Evolutionary conservation across 2,113 vertebrate species (phyloP), one percentile per base, ranked within the genome.

Genomic region (Typhlomys cinereus): DNA sequence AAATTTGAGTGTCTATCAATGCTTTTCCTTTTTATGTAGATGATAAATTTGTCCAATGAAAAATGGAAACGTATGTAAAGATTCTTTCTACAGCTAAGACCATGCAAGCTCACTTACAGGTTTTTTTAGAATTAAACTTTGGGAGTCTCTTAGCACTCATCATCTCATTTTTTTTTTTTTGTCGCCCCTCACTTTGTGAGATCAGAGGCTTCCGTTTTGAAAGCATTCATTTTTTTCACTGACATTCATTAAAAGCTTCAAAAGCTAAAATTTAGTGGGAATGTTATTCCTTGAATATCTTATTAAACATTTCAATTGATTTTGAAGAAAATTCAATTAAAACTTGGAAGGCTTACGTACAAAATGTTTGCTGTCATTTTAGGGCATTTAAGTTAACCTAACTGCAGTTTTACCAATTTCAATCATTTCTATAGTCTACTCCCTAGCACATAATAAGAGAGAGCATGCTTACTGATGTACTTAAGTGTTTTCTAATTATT

Each of bases 241-340:
- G 23, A n/a, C 91, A 57, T 48, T 69, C 80, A 44, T 88, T 52
- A 39, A 74, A 48, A 71, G 17, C 17, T 57, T 71, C 23, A 88
- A 67, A 90, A 67, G 4, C 67, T 90, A 34, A 88, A 54, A 14
- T 9, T 64, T 82, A 62, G 23, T 7, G 27, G 36, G 39, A 1
- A 71, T 23, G 50, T 76, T 66, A 71, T 76, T 82, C 59, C 52
- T 15, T 83, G 52, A 75, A 75, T 69, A 36, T 85, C 62, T 57
- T 36, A 75, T 79, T 93, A 79, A 91, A 61, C 0, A 79, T 79
- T 88, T 74, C 29, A 90, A 57, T 27, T 90, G 31, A 79, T 61
- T 84, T 76, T 54, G 2, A 76, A 76, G 50, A 11, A 4, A 44
- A 25, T 54, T 13, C 34, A 31, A 9, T 61, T 36, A 84, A 70